phyloP scores from a whole-genome alignment of 2,797 vertebrate species.

The Taenioides sp. region DNA sequence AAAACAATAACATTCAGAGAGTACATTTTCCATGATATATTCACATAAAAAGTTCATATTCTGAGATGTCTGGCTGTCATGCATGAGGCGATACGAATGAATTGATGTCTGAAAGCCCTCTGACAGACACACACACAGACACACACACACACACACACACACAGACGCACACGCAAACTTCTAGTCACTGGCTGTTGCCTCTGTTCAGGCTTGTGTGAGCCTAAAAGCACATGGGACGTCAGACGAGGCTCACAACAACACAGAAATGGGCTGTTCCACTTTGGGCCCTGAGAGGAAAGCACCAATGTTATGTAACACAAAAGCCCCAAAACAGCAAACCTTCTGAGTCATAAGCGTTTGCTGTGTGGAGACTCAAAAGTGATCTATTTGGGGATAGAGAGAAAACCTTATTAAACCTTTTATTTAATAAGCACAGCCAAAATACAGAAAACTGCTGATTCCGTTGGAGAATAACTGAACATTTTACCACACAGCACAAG shows the following conservation, averaged over 20 bases:
- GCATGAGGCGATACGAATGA: constrained; percentile 26
- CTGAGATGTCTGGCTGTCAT: constrained; percentile 29
- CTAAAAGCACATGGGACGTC: constrained; percentile 46
- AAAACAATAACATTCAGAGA: neutral
- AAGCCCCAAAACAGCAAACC: neutral
- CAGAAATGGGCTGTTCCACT: constrained; percentile 34
- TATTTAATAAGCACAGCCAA: neutral
- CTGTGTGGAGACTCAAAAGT: too few species aligned
- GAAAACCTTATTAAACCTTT: neutral
- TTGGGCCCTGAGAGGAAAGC: constrained; percentile 21
- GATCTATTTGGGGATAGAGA: neutral
- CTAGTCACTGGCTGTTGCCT: constrained; percentile 31
- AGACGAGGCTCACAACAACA: constrained; percentile 23
- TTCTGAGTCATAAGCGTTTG: neutral
- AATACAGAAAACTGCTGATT: neutral
- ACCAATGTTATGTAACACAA: neutral
- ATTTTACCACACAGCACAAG: neutral
- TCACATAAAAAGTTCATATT: constrained; percentile 55
- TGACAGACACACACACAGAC: neutral
- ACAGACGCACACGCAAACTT: constrained; percentile 10
- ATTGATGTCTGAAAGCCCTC: constrained; percentile 43
- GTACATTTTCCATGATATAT: neutral
- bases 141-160: constrained; percentile 7
- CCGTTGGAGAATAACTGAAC: neutral
- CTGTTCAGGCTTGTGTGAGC: constrained; percentile 31